phyloP scores from a whole-genome alignment of 2,113 vertebrate genomes.

The Percina caprodes region DNA sequence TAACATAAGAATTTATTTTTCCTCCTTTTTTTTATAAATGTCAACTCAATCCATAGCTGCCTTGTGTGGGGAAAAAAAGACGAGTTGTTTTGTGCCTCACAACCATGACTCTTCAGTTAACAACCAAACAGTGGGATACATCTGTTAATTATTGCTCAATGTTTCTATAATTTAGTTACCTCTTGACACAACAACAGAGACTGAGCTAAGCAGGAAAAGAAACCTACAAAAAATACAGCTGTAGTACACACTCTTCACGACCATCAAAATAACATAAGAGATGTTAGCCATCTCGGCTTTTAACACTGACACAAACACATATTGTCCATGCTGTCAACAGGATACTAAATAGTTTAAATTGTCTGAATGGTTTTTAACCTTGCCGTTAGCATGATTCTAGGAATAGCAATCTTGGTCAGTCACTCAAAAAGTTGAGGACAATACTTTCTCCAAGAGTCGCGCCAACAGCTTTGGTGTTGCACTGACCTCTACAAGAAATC shows the following conservation, averaged over 20 bases:
- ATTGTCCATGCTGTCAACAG: not conserved
- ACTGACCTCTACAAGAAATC: too few relatives aligned
- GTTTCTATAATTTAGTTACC: not conserved
- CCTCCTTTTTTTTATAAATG: not conserved
- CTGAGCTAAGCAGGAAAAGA: not conserved
- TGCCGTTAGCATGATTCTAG: not conserved
- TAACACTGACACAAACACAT: not conserved
- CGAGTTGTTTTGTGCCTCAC: not conserved
- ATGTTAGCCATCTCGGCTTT: not conserved
- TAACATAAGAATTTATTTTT: not conserved
- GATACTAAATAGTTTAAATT: not conserved
- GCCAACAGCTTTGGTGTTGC: too few relatives aligned
- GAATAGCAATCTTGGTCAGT: not conserved
- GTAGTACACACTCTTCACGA: not conserved
- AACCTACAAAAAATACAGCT: too few relatives aligned
- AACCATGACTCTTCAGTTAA: not conserved
- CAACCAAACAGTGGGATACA: not conserved
- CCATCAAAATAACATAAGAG: not conserved
- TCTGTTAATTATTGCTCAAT: not conserved
- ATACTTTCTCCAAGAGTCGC: not conserved
- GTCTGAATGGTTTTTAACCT: not conserved
- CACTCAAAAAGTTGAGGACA: not conserved
- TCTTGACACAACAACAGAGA: slow-evolving; percentile 1
- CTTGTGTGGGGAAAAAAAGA: not conserved
- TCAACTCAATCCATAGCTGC: not conserved